Percentiles rank a stretch among this genome's conserved stretches.
Evolutionary conservation across 30 jellyfish, hydroid and myxozoan genomes (phyloP).

Genomic region (Aurelia aurita): DNA sequence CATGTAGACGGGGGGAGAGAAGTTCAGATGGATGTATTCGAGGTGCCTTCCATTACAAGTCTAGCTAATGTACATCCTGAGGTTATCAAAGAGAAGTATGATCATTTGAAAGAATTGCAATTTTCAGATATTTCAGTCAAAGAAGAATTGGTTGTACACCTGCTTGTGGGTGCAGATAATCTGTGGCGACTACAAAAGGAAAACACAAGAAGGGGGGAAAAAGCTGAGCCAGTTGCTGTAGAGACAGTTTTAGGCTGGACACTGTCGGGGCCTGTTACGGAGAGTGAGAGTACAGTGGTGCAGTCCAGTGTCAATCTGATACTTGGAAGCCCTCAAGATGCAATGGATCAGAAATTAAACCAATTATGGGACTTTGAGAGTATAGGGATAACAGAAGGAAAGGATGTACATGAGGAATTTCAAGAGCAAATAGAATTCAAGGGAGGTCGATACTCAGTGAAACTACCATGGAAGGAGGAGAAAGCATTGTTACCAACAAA

Average conservation of each 20-base stretch:
- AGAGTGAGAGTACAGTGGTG: background rate
- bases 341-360: background rate
- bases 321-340: background rate
- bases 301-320: background rate
- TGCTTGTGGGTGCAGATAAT: constrained; percentile 13
- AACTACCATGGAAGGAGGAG: constrained; percentile 45
- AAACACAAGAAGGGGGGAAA: constrained; percentile 11
- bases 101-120: constrained; percentile 33
- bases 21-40: background rate
- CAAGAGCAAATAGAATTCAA: constrained; percentile 21
- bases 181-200: background rate
- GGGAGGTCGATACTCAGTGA: constrained; percentile 32
- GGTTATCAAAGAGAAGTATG: constrained; percentile 13
- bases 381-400: constrained; percentile 18
- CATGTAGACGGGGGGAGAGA: background rate
- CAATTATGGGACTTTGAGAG: constrained; percentile 30
- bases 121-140: constrained; percentile 38
- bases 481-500: constrained; percentile 16
- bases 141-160: constrained; percentile 41
- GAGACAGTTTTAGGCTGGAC: constrained; percentile 38
- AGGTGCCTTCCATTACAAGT: background rate
- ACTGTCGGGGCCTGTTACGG: constrained; percentile 9
- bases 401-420: constrained; percentile 13
- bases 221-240: constrained; percentile 24
- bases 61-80: constrained; percentile 35